Base-by-base conservation (phyloP, 2,888 invertebrate genomes). In the Cephus runcator region DNA sequence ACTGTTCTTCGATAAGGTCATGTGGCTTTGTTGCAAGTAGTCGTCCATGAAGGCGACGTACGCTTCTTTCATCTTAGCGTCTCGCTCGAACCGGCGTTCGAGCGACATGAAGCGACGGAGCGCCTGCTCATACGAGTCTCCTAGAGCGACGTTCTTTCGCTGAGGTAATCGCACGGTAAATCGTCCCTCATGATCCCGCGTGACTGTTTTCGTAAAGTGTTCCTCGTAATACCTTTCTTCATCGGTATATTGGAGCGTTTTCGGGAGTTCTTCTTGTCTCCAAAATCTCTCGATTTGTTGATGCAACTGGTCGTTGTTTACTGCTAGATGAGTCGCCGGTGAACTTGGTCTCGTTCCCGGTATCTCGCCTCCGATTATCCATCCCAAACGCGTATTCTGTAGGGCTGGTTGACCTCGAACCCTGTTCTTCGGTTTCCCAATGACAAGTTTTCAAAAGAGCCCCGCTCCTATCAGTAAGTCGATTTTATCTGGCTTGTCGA, bases 21-120 rank as follows among this genome's bases (percentile, higher is more conserved):
- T 84, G 76, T 87, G 84, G 1, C 79, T 80, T 34, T 80, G 34
- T 30, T 75, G 11, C 35, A 82, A 12, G 73, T 86, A 86, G 33
- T 87, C 84, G n/a, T 82, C 68, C 73, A 87, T 76, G 76, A 87
- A 84, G 1, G 76, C 34, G 4, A 69, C 34, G 75, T 86, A 86
- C 36, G 79, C 75, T 71, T 73, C 11, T 69, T 78, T 75, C 11
- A 84, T 11, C 31, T 73, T 73, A 1, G 80, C 34, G 34, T 82
- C 75, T 40, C 33, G 69, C 0, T 69, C 15, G 15, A 85, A 79
- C 75, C 81, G 79, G 23, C 78, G 68, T 75, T 87, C 88, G 12
- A 86, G 69, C 15, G 78, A 40, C 0, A 76, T 11, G 68, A 85
- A 83, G 6, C 87, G 78, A 23, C 80, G 78, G 12, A 73, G 11